Evolutionary conservation across 2,888 invertebrate genomes (phyloP), one percentile per base, ranked within the genome.

Genomic region (Drosophila nr. perissopoda): DNA sequence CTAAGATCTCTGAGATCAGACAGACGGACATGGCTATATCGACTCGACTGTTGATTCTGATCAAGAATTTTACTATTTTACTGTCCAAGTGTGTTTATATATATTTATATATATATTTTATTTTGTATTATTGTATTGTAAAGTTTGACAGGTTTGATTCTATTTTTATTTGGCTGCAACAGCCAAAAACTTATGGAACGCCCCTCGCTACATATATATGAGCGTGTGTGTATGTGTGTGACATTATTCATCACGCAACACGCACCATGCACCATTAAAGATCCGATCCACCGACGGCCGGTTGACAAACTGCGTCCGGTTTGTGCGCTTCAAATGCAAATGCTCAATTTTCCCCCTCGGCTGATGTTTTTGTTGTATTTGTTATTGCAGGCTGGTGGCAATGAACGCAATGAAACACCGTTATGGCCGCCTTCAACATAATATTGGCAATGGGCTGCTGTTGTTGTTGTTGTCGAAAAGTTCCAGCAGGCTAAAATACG

Each of bases 241-340:
- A 36, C 60, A 46, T 25, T 54, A 88, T 74, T 83, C 74, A 83
- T 83, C 77, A 83, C 59, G 62, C 82, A 79, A 71, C 74, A 29
- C 57, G 72, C 74, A 74, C 74, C 66, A 49, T 69, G 74, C 77
- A 36, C 78, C 81, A 89, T 84, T 88, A 85, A 88, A 82, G 84
- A 88, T 79, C 83, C 59, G 42, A 67, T 71, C 46, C 21, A 46
- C 46, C 46, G 90, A 88, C 82, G 82, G 81, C 72, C 72, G 78
- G 83, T 46, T 89, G 84, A 85, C 84, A 85, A 85, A 85, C 88
- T 85, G 90, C 88, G 90, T 85, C 90, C 90, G 84, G 88, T 89
- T 85, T 82, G 69, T 63, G 72, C 70, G 70, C 78, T 82, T 89
- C 85, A 83, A 86, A 89, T 84, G 84, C 90, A 89, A 84, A 89